Evolutionary conservation across 2,797 vertebrate genomes (phyloP).

Genomic region (Carapus acus): DNA sequence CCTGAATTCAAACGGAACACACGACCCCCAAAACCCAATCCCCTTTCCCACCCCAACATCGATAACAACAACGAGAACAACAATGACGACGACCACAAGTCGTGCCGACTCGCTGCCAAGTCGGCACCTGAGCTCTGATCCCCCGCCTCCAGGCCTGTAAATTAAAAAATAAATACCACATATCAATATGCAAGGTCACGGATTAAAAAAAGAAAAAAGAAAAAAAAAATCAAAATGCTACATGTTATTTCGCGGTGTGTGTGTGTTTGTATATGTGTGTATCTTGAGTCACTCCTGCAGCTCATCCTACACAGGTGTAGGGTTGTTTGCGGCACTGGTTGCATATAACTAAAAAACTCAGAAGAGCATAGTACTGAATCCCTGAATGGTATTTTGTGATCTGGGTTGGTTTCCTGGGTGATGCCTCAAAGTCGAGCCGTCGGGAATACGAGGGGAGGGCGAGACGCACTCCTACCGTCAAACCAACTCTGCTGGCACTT

Average conservation of each 20-base stretch:
- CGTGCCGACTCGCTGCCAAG: slow-evolving; percentile 40
- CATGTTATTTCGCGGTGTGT: slow-evolving; percentile 55
- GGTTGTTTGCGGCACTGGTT: slow-evolving; percentile 70
- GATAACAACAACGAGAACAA: slow-evolving; percentile 27
- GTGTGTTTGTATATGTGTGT: slow-evolving; percentile 30
- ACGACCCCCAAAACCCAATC: slow-evolving; percentile 9
- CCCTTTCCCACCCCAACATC: background rate
- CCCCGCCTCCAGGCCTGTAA: slow-evolving; percentile 59
- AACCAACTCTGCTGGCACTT: slow-evolving; percentile 4
- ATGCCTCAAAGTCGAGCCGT: slow-evolving; percentile 39
- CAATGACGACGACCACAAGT: slow-evolving; percentile 13
- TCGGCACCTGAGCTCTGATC: slow-evolving; percentile 60
- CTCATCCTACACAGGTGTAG: slow-evolving; percentile 58
- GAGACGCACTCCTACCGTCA: no score
- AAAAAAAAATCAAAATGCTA: slow-evolving; percentile 64
- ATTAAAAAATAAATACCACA: slow-evolving; percentile 71
- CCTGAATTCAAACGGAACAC: slow-evolving; percentile 58
- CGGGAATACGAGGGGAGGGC: background rate
- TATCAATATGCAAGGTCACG: slow-evolving; percentile 64
- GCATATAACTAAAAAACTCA: slow-evolving; percentile 76
- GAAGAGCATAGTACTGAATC: slow-evolving; percentile 79
- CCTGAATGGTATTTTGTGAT: slow-evolving; percentile 72
- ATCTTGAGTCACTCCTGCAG: slow-evolving; percentile 66
- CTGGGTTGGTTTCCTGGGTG: slow-evolving; percentile 51
- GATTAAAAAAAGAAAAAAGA: slow-evolving; percentile 35